Base-by-base conservation (phyloP, 2,888 invertebrate genomes). In the Lepidochrysops patricia region DNA sequence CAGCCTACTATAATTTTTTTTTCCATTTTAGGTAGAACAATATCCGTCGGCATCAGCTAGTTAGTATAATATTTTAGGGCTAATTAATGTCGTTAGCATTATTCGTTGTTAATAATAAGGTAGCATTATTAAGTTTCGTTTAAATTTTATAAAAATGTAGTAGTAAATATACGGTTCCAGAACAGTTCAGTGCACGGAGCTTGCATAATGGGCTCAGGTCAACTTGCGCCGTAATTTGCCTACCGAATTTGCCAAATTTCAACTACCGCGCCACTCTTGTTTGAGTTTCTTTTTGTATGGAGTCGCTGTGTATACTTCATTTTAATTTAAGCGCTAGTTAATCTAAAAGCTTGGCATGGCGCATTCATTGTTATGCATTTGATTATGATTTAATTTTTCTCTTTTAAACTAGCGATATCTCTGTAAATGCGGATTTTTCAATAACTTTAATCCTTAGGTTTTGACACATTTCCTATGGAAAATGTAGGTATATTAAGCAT, bases 191-290 rank as follows among this genome's bases (percentile, higher is more conserved):
- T 29, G 12, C 52, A 32, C 52, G 13, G 58, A 61, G 50, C 50
- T 60, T 60, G 57, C 57, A 61, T 65, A 61, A 61, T 60, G 56
- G 57, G 61, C 54, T 35, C 61, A 27, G 61, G 62, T 60, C 60
- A 65, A 62, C 61, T 60, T 59, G 57, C 49, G 48, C 57, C 58
- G 54, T 60, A 61, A 64, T 62, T 61, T 65, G 54, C 58, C 60
- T 62, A 60, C 61, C 62, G 61, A 62, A 62, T 63, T 63, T 56
- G 49, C 61, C 50, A 58, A 61, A 61, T 60, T 58, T 60, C 61
- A 58, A 62, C 57, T 43, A 60, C 60, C 34, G 54, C 57, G 61
- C 60, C 34, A 58, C 58, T 58, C 50, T 48, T 43, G 58, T 60
- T 63, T 58, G 49, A 58, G 58, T 62, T 61, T 61, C 60, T 60